Percentiles rank a stretch among this genome's conserved stretches.
Conservation (phyloP, 2,888 invertebrate species). For the Drosophila pseudotakahashii region DNA sequence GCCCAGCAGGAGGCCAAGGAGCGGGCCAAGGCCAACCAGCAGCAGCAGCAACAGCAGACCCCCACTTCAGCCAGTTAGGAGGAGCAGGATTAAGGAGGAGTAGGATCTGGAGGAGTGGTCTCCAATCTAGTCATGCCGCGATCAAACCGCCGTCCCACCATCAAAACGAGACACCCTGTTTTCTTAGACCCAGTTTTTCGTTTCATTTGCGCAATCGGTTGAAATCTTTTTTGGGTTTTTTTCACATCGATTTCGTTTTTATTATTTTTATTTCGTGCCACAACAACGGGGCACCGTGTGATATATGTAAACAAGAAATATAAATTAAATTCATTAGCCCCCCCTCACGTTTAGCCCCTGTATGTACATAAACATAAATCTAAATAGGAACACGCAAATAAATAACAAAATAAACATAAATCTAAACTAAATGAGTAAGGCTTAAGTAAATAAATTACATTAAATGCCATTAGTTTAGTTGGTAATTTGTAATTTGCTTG, state of each 20-base stretch:
- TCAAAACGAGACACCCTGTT: slow-evolving; percentile 25
- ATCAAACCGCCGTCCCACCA: slow-evolving; percentile 64
- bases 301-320: slow-evolving; percentile 68
- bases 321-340: slow-evolving; percentile 38
- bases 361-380: slow-evolving; percentile 49
- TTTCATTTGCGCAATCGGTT: slow-evolving; percentile 71
- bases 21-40: slow-evolving; percentile 81
- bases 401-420: slow-evolving; percentile 40
- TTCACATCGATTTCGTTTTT: slow-evolving; percentile 45
- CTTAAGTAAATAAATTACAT: slow-evolving; percentile 42
- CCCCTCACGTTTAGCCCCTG: not conserved
- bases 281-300: slow-evolving; percentile 70
- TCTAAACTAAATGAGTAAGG: slow-evolving; percentile 37
- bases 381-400: slow-evolving; percentile 48
- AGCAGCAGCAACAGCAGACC: slow-evolving; percentile 61
- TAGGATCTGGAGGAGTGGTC: slow-evolving; percentile 11
- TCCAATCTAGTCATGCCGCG: slow-evolving; percentile 66
- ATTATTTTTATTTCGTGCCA: slow-evolving; percentile 47
- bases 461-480: slow-evolving; percentile 49
- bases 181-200: slow-evolving; percentile 8
- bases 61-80: slow-evolving; percentile 59
- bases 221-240: slow-evolving; percentile 52
- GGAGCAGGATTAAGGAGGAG: slow-evolving; percentile 18
- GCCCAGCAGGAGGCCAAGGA: slow-evolving; percentile 94
- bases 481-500: slow-evolving; percentile 51